Base-by-base conservation (phyloP, 2,113 vertebrate genomes). In the Puma concolor region DNA sequence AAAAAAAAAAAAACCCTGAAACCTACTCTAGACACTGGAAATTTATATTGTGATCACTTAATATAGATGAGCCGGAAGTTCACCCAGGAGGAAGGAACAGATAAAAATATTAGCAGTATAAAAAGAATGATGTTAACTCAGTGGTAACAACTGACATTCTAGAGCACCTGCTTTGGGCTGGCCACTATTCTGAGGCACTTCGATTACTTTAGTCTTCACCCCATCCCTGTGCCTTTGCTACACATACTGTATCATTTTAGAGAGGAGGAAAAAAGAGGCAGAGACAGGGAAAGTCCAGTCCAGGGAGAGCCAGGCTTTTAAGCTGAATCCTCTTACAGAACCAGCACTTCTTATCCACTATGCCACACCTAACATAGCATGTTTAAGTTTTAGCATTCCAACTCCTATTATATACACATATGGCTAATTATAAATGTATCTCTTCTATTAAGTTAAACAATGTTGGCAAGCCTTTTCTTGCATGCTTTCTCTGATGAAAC, bases 61-160 rank as follows among this genome's bases (percentile, higher is more conserved):
- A 60, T 27, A 48, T 25, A 86, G 66, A 74, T 25, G n/a, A 94
- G 41, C 76, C 44, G 17, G 66, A 84, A 64, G 21, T 74, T 69
- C 38, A 83, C 63, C 36, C 80, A 54, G 31, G 17, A 97, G 41
- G 83, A 64, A 92, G 44, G 27, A 23, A 82, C 1, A 85, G 84
- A 79, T 94, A 57, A 77, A 91, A 88, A 54, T 84, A 92, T 63
- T 69, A 93, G 36, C 44, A 89, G 16, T 50, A 48, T 69, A 31
- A 72, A 95, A 97, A 90, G 69, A 50, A 25, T 76, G 60, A 63
- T 74, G 29, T 84, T 84, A 95, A 93, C 79, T 86, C n/a, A 31
- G 29, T 57, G 74, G 38, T 80, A 80, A 91, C 36, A 90, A 29
- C 31, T 60, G 41, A 77, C 36, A 79, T 74, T 88, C 44, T 36